phyloP scores from a whole-genome alignment of 1,140 invertebrate genomes.

The Cydia amplana region DNA sequence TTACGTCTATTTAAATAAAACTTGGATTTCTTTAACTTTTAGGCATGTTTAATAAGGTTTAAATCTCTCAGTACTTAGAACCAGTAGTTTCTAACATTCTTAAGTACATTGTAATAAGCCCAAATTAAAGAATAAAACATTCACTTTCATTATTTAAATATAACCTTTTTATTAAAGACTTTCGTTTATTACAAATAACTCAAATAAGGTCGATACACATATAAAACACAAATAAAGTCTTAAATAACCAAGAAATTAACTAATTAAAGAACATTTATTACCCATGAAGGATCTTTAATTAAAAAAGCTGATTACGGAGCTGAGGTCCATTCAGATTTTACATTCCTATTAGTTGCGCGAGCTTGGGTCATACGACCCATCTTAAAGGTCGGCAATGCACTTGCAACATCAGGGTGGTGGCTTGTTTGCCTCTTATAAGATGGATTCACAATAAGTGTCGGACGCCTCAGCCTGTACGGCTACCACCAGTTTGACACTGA shows the following conservation, averaged over 20 bases:
- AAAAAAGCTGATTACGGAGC: conserved; percentile 23
- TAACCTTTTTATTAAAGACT: background rate
- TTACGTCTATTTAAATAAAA: conserved; percentile 21
- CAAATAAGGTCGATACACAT: background rate
- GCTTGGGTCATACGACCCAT: background rate
- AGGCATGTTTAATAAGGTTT: background rate
- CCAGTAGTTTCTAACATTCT: too few relatives aligned
- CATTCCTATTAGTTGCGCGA: background rate
- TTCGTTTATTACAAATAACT: background rate
- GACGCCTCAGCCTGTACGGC: too few relatives aligned
- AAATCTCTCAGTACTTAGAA: background rate
- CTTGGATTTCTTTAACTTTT: background rate
- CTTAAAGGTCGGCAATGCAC: too few relatives aligned
- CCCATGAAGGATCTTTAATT: conserved; percentile 18
- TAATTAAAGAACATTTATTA: conserved; percentile 2
- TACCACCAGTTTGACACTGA: too few relatives aligned
- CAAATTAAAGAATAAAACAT: too few relatives aligned
- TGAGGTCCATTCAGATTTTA: background rate
- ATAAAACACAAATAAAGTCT: background rate
- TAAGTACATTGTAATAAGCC: too few relatives aligned
- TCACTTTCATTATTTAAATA: background rate
- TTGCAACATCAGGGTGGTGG: too few relatives aligned
- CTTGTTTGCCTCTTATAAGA: too few relatives aligned
- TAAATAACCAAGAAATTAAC: background rate
- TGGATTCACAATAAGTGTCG: too few relatives aligned